phyloP scores from a whole-genome alignment of 2,113 vertebrate species.

The Lycaon pictus region DNA sequence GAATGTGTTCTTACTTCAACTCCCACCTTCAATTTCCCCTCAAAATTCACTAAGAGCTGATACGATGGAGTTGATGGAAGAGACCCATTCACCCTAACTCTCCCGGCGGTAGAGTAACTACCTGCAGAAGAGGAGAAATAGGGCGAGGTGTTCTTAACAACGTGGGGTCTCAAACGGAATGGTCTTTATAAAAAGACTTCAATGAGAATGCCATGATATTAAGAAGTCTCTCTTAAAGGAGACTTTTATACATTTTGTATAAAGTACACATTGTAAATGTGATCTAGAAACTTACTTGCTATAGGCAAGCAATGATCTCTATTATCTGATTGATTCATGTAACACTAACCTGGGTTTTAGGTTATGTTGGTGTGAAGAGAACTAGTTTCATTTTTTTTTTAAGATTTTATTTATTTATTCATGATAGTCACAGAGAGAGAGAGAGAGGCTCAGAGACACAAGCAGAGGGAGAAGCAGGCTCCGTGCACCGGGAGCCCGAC shows the following conservation, averaged over 20 bases:
- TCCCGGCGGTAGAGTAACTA: not conserved
- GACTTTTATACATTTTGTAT: not conserved
- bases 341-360: conserved; percentile 31
- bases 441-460: too few species aligned
- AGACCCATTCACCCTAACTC: not conserved
- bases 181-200: conserved; percentile 7
- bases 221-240: not conserved
- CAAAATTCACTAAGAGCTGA: conserved; percentile 12
- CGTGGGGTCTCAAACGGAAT: not conserved
- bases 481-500: too few species aligned
- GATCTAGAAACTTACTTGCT: not conserved
- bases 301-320: conserved; percentile 4
- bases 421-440: too few species aligned
- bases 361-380: not conserved
- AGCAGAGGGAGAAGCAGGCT: too few species aligned
- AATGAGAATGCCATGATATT: not conserved
- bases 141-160: not conserved
- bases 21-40: not conserved
- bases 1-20: not conserved
- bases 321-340: not conserved
- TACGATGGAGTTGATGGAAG: not conserved
- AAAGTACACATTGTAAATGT: not conserved
- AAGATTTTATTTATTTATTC: too few species aligned
- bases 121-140: not conserved
- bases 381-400: not conserved